Percentiles rank a stretch among this genome's conserved stretches.
Evolutionary conservation across 92 coral and sea anemone species (phyloP).

Genomic region (Umimayanthus kanabou): DNA sequence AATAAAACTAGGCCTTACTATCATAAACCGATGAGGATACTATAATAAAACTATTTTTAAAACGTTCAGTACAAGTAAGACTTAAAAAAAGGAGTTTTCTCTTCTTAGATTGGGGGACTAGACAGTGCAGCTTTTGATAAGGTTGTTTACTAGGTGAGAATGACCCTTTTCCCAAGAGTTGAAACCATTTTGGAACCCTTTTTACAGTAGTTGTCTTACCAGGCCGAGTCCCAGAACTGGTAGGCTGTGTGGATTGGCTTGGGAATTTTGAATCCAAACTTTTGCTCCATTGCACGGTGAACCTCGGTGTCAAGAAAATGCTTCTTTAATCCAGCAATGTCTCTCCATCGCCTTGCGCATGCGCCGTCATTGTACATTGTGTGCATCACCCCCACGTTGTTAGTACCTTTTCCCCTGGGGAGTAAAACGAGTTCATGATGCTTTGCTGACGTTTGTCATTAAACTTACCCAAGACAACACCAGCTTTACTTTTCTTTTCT

Average conservation of each 20-base stretch:
- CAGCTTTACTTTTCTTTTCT: background rate
- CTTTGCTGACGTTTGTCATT: background rate
- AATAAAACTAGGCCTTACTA: no score
- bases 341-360: slow-evolving; percentile 78
- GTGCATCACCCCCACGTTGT: slow-evolving; percentile 76
- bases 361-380: slow-evolving; percentile 83
- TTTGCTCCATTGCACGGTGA: slow-evolving; percentile 72
- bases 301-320: slow-evolving; percentile 70
- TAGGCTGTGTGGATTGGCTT: slow-evolving; percentile 74
- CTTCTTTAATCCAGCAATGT: slow-evolving; percentile 67
- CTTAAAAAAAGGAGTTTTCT: no score
- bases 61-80: no score
- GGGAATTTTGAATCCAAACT: slow-evolving; percentile 67
- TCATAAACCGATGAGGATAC: no score
- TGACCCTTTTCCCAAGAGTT: no score
- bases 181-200: no score
- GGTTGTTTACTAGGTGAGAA: no score
- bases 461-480: background rate
- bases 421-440: background rate
- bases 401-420: slow-evolving; percentile 70
- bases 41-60: no score
- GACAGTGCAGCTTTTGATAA: no score
- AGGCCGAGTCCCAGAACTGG: slow-evolving; percentile 88
- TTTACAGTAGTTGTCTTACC: slow-evolving; percentile 49
- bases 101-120: no score